Conservation (phyloP, 2,113 vertebrate species). For the Micronycteris hirsuta region DNA sequence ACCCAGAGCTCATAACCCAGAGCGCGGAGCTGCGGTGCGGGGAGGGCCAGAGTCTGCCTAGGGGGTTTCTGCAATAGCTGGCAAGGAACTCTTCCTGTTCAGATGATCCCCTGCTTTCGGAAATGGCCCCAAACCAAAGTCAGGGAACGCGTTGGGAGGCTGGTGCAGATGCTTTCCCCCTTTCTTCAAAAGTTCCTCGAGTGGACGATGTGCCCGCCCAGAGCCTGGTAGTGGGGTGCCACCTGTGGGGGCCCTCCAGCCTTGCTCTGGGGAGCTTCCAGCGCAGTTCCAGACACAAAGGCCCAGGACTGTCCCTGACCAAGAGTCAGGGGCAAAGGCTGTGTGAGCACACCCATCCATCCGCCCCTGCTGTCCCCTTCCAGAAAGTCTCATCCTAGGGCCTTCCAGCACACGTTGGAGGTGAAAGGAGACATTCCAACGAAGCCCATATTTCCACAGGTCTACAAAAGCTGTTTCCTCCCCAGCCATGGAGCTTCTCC, state of each 20-base stretch:
- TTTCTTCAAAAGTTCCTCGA: background rate
- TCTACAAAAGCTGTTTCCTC: background rate
- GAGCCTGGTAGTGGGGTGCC: background rate
- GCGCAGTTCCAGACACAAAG: background rate
- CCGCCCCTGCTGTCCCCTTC: background rate
- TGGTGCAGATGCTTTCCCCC: background rate
- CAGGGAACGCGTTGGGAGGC: background rate
- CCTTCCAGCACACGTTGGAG: background rate
- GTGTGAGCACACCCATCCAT: background rate
- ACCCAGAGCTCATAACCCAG: background rate
- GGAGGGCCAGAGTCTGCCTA: background rate
- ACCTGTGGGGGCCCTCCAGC: too few relatives aligned
- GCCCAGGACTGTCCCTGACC: background rate
- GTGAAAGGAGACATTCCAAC: background rate
- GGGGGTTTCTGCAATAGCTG: background rate
- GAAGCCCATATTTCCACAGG: background rate
- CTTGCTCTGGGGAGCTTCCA: background rate
- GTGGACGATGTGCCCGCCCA: background rate
- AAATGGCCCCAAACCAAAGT: background rate
- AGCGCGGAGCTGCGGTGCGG: fast-evolving
- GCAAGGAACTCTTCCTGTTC: background rate
- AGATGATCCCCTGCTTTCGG: background rate
- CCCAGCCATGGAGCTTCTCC: background rate
- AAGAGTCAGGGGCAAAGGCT: background rate
- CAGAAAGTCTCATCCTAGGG: background rate